phyloP scores from a whole-genome alignment of 2,888 invertebrate species.

The Sericinus montela region DNA sequence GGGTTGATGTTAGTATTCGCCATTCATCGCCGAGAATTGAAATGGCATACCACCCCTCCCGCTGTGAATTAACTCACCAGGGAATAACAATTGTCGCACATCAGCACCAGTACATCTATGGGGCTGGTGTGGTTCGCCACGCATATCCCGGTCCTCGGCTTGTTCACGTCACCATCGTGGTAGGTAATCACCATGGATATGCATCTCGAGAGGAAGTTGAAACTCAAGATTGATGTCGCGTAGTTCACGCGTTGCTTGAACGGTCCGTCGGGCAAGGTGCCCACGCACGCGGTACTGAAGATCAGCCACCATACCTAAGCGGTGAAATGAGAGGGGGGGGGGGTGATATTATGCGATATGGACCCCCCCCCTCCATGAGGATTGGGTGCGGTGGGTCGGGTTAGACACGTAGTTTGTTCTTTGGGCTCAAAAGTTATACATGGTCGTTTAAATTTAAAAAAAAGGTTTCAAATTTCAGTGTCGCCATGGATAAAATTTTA shows the following conservation, averaged over 20 bases:
- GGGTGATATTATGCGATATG: background rate
- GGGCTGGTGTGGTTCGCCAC: conserved; percentile 99
- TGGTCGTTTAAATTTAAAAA: background rate
- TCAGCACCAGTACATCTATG: conserved; percentile 96
- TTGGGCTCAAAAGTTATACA: background rate
- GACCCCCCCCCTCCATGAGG: background rate
- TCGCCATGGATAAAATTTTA: background rate
- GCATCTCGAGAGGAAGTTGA: conserved; percentile 94
- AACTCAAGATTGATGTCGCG: conserved; percentile 91
- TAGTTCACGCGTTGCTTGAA: conserved; percentile 90
- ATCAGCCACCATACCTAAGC: conserved; percentile 91
- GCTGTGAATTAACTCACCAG: conserved; percentile 96
- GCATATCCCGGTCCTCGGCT: conserved; percentile 90
- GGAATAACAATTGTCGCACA: conserved; percentile 98
- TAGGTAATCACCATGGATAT: conserved; percentile 93
- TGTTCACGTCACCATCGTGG: conserved; percentile 92
- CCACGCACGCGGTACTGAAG: conserved; percentile 91
- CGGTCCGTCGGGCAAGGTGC: conserved; percentile 87
- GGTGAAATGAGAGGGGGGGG: conserved; percentile 33
- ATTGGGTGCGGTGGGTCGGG: background rate
- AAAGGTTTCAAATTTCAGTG: no score
- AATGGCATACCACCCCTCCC: no score
- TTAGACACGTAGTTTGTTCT: background rate
- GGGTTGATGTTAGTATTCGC: no score
- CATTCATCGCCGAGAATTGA: no score